Percentiles rank a stretch among this genome's conserved stretches.
phyloP scores from a whole-genome alignment of 2,113 vertebrate genomes.

The Atractosteus spatula region DNA sequence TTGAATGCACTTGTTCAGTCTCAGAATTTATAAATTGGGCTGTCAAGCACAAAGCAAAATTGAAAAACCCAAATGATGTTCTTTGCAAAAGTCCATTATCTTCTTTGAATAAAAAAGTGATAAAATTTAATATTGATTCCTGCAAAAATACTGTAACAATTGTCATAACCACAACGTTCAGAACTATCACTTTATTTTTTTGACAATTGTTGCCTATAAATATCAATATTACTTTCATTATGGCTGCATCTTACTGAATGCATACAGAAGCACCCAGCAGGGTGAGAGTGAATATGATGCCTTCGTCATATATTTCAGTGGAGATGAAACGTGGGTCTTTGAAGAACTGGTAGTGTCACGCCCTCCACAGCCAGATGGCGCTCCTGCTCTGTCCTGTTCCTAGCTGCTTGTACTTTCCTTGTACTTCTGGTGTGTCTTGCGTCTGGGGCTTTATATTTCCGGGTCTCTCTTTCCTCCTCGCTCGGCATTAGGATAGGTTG shows the following conservation, averaged over 20 bases:
- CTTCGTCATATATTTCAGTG: constrained; percentile 40
- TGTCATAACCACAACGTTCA: not conserved
- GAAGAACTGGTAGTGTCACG: constrained; percentile 26
- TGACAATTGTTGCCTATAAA: constrained; percentile 21
- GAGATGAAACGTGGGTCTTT: constrained; percentile 38
- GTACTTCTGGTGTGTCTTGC: too few relatives aligned
- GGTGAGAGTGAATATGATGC: constrained; percentile 32
- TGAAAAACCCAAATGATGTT: constrained; percentile 13
- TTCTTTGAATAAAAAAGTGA: not conserved
- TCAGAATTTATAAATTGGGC: constrained; percentile 28
- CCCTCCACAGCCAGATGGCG: too few relatives aligned
- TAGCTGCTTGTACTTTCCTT: too few relatives aligned
- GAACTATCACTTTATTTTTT: not conserved
- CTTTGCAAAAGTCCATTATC: constrained; percentile 16
- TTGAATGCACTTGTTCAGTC: constrained; percentile 28
- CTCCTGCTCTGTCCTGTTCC: too few relatives aligned
- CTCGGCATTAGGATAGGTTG: too few relatives aligned
- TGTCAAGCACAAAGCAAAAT: constrained; percentile 10
- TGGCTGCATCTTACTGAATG: constrained; percentile 24
- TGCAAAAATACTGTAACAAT: constrained; percentile 23
- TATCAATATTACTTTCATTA: constrained; percentile 31
- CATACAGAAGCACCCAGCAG: constrained; percentile 21
- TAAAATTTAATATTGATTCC: constrained; percentile 24
- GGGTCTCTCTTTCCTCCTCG: too few relatives aligned
- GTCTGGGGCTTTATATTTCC: too few relatives aligned